phyloP scores from a whole-genome alignment of 2,797 vertebrate genomes.

The Jordanella pulchra region DNA sequence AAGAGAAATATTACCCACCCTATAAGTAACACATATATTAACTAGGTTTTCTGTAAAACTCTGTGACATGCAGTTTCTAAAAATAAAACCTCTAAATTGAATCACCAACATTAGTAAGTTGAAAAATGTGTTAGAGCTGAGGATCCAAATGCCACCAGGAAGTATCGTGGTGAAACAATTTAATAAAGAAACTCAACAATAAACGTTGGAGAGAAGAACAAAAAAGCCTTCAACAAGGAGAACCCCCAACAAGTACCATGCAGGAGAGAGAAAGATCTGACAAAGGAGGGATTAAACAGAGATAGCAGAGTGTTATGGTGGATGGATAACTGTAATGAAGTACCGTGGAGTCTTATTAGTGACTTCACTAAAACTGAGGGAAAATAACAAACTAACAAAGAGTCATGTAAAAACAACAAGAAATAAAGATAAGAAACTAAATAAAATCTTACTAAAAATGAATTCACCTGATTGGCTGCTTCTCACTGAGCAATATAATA shows the following conservation, averaged over 20 bases:
- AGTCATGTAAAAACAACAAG: not conserved
- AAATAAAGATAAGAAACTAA: not conserved
- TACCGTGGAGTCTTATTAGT: not conserved
- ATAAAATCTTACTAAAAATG: not conserved
- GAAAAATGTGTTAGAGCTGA: not conserved
- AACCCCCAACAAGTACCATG: not conserved
- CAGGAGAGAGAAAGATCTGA: not conserved
- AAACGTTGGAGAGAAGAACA: not conserved
- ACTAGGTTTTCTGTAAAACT: not conserved
- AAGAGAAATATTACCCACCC: not conserved
- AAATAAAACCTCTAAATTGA: not conserved
- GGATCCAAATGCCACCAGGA: not conserved
- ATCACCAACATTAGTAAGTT: not conserved
- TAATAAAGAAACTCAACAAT: not conserved
- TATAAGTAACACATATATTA: not conserved
- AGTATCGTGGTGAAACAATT: not conserved
- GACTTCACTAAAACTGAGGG: not conserved
- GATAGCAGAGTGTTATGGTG: not conserved
- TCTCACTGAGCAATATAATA: too few species aligned
- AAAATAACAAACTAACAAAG: not conserved
- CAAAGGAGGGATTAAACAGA: conserved; percentile 6
- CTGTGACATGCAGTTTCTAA: not conserved
- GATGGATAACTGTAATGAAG: not conserved
- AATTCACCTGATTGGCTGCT: too few species aligned
- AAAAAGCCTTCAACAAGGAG: not conserved